phyloP scores from a whole-genome alignment of 92 coral and sea anemone species.

The Ricordea florida region DNA sequence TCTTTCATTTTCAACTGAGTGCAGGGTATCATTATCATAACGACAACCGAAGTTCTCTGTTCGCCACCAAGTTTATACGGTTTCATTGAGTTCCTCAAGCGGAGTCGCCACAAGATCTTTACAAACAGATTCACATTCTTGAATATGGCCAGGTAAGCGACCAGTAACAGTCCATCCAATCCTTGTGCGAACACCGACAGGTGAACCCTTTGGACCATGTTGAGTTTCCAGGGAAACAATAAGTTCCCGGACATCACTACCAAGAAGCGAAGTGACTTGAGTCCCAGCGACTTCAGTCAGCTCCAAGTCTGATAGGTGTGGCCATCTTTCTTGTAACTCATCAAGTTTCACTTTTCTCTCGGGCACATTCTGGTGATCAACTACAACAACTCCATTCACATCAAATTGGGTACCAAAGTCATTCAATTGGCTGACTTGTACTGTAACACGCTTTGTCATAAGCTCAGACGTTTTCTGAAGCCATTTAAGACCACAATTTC shows the following conservation, averaged over 20 bases:
- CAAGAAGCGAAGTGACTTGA: constrained; percentile 40
- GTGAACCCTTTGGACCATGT: constrained; percentile 43
- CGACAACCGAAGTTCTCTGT: constrained; percentile 34
- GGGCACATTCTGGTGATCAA: constrained; percentile 34
- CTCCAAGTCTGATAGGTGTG: constrained; percentile 41
- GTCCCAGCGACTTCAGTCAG: constrained; percentile 37
- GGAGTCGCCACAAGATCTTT: constrained; percentile 34
- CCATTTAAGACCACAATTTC: constrained; percentile 44
- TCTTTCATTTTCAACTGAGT: constrained; percentile 43
- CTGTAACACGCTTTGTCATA: constrained; percentile 12
- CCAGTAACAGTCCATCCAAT: constrained; percentile 49
- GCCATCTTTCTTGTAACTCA: constrained; percentile 31
- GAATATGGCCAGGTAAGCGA: constrained; percentile 36
- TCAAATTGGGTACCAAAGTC: constrained; percentile 32
- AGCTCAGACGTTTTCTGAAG: constrained; percentile 42
- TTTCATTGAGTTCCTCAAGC: constrained; percentile 26
- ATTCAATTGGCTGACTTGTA: constrained; percentile 30
- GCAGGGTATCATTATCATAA: constrained; percentile 14
- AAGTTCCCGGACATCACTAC: constrained; percentile 43
- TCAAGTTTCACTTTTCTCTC: constrained; percentile 21
- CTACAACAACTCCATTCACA: constrained; percentile 26
- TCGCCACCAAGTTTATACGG: constrained; percentile 41
- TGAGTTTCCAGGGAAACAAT: constrained; percentile 36
- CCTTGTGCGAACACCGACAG: constrained; percentile 40
- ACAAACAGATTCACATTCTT: neutral